Conservation (phyloP, 2,797 vertebrate species). For the Pristis pectinata region DNA sequence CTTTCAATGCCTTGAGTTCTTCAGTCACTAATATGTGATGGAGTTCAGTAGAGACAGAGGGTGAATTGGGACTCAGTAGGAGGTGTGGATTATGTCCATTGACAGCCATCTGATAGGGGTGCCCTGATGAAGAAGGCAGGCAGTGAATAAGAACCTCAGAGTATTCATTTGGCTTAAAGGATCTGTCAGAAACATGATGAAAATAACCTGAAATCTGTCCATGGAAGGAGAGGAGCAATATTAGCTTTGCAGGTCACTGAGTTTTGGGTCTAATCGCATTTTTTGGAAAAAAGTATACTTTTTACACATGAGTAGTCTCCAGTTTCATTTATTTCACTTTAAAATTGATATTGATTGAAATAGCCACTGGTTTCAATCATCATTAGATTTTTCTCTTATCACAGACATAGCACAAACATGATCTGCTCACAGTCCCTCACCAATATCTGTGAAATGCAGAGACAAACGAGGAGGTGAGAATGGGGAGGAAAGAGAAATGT, state of each 20-base stretch:
- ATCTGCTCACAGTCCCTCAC: not conserved
- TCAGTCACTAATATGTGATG: too few species aligned
- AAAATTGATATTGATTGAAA: slow-evolving; percentile 32
- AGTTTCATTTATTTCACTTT: slow-evolving; percentile 23
- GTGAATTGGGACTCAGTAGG: not conserved
- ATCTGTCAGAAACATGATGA: not conserved
- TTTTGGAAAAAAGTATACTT: not conserved
- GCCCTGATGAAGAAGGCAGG: not conserved
- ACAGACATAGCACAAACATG: not conserved
- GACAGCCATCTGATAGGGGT: not conserved
- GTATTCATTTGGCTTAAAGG: not conserved
- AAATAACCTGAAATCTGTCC: not conserved
- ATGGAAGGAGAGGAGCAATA: slow-evolving; percentile 5
- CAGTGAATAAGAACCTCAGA: not conserved
- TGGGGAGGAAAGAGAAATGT: not conserved
- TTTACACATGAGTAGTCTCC: not conserved
- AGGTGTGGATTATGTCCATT: not conserved
- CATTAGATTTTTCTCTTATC: slow-evolving; percentile 29
- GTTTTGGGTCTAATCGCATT: slow-evolving; percentile 29
- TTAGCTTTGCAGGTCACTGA: slow-evolving; percentile 32
- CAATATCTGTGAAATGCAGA: not conserved
- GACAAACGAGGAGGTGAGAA: too few species aligned
- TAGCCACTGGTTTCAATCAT: slow-evolving; percentile 1
- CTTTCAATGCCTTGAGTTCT: not conserved
- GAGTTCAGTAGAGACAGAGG: not conserved